These are phyloP conservation scores for Neotoma lepida DNA, from an alignment of 2,113 vertebrate genomes.

Conservation along the genomic window DNA sequence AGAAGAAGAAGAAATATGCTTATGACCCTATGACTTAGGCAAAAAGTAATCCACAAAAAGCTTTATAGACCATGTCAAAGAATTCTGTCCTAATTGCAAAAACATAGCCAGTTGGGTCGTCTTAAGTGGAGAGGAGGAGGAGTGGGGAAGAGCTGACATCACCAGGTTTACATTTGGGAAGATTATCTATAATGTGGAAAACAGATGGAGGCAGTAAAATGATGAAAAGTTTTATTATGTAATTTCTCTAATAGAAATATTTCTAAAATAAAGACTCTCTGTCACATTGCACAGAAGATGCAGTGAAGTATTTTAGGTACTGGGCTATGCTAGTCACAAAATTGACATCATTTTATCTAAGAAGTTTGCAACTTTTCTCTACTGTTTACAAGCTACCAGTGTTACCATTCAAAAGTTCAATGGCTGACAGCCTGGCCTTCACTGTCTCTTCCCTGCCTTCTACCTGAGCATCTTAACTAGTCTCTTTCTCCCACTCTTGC, in stretches of 20 bases:
- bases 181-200: conserved; percentile 48
- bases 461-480: not conserved
- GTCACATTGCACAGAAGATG: conserved; percentile 14
- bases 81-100: conserved; percentile 47
- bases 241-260: conserved; percentile 28
- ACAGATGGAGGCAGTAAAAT: conserved; percentile 47
- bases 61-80: not conserved
- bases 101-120: not conserved
- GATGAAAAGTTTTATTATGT: conserved; percentile 8
- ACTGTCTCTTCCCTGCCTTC: not conserved
- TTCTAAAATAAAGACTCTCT: conserved; percentile 8
- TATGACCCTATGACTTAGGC: not conserved
- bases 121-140: not conserved
- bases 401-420: not conserved
- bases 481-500: not conserved
- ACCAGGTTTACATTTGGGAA: not conserved
- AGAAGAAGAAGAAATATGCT: not conserved
- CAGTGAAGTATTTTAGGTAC: not conserved
- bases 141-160: not conserved
- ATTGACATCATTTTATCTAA: not conserved
- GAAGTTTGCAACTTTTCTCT: not conserved
- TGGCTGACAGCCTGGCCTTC: not conserved
- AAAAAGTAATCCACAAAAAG: not conserved
- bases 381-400: not conserved
- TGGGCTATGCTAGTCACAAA: not conserved